Conservation (phyloP, 2,113 vertebrate species). For the Hippocampus mohnikei region DNA sequence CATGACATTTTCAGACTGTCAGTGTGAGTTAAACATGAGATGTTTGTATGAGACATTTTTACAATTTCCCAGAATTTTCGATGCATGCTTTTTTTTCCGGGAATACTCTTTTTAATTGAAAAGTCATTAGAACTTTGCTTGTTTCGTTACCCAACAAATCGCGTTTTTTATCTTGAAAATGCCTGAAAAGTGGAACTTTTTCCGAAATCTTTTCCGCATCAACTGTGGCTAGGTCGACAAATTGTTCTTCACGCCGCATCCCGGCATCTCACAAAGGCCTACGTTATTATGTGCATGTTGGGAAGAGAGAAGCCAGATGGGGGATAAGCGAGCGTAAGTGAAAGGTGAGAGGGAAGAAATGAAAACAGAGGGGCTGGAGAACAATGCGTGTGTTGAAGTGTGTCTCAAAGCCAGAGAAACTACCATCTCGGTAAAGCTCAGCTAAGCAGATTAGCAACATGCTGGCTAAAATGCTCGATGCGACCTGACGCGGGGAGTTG, state of each 20-base stretch:
- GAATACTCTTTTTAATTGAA: too few relatives aligned
- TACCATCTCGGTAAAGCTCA: constrained; percentile 52
- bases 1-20: too few relatives aligned
- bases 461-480: constrained; percentile 52
- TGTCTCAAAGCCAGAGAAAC: constrained; percentile 36
- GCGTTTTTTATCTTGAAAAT: too few relatives aligned
- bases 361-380: constrained; percentile 33
- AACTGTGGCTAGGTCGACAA: background rate
- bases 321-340: constrained; percentile 45
- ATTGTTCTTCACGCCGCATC: background rate
- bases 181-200: background rate
- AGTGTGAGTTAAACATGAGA: too few relatives aligned
- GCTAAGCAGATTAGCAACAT: constrained; percentile 65
- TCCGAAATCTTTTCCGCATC: background rate
- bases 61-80: too few relatives aligned
- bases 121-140: too few relatives aligned
- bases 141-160: too few relatives aligned
- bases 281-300: constrained; percentile 11
- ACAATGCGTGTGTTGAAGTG: constrained; percentile 25
- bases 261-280: constrained; percentile 6
- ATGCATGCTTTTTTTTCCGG: too few relatives aligned
- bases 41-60: too few relatives aligned
- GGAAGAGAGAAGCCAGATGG: constrained; percentile 46
- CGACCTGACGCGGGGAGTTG: constrained; percentile 37
- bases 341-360: constrained; percentile 60